phyloP scores from a whole-genome alignment of 2,888 invertebrate genomes.

The Cephus sareptanus region DNA sequence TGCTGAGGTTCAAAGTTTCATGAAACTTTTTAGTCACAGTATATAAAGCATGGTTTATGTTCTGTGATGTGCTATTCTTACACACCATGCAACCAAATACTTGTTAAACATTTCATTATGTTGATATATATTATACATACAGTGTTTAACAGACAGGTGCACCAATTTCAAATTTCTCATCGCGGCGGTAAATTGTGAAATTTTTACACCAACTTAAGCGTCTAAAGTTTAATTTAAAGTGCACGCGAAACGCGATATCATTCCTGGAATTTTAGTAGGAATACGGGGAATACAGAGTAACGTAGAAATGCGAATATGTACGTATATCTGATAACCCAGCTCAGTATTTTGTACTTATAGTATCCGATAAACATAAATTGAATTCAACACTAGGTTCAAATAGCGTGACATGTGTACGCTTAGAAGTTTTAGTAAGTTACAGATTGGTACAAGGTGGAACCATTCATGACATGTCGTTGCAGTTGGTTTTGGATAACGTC shows the following conservation, averaged over 20 bases:
- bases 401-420: not conserved
- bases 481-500: not conserved
- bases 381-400: not conserved
- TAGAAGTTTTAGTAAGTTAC: not conserved
- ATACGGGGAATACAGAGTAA: not conserved
- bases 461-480: not conserved
- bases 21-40: not conserved
- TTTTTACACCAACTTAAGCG: not conserved
- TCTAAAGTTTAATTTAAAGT: not conserved
- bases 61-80: not conserved
- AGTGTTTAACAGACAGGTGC: not conserved
- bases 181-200: not conserved
- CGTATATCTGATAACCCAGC: not conserved
- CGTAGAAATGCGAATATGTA: not conserved
- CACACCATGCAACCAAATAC: not conserved
- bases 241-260: not conserved
- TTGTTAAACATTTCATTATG: not conserved
- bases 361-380: not conserved
- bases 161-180: not conserved
- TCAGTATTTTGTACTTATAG: not conserved
- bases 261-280: not conserved
- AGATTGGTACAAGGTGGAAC: slow-evolving; percentile 25
- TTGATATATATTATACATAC: not conserved
- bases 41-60: not conserved
- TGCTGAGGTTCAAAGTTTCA: not conserved